Evolutionary conservation across 1,140 invertebrate species (phyloP).

Genomic region (Metaphire vulgaris): DNA sequence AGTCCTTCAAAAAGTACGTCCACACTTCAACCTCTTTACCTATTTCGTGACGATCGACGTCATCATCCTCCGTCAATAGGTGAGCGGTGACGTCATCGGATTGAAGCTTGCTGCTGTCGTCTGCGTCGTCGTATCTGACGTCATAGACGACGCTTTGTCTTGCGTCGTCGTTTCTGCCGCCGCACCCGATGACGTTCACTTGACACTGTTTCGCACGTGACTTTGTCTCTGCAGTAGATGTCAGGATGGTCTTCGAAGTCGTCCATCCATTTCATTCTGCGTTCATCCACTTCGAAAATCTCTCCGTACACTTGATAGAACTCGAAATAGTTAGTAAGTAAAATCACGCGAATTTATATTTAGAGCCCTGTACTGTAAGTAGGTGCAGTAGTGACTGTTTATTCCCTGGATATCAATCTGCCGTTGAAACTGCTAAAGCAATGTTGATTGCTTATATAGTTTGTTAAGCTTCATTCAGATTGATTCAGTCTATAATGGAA

Average conservation of each 20-base stretch:
- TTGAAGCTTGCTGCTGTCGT: too few species aligned
- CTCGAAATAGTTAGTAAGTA: slow-evolving; percentile 30
- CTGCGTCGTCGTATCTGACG: too few species aligned
- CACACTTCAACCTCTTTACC: slow-evolving; percentile 54
- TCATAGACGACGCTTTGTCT: too few species aligned
- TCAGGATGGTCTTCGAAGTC: slow-evolving; percentile 78
- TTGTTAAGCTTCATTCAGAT: not conserved
- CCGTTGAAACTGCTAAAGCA: too few species aligned
- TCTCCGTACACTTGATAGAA: slow-evolving; percentile 64
- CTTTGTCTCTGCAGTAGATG: slow-evolving; percentile 48
- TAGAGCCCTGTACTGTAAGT: not conserved
- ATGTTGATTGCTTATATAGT: too few species aligned
- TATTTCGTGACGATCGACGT: not conserved
- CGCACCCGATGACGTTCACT: too few species aligned
- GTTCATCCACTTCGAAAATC: slow-evolving; percentile 75
- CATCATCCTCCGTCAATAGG: too few species aligned
- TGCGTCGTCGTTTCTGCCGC: not conserved
- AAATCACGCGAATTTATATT: slow-evolving; percentile 6
- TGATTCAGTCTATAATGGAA: too few species aligned
- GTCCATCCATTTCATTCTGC: slow-evolving; percentile 69
- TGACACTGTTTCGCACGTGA: not conserved
- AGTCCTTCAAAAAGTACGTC: slow-evolving; percentile 74
- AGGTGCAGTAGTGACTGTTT: too few species aligned
- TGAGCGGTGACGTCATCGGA: too few species aligned
- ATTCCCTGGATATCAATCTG: too few species aligned